Evolutionary conservation across 2,113 vertebrate species (phyloP).

Genomic region (Bolborhynchus lineola): DNA sequence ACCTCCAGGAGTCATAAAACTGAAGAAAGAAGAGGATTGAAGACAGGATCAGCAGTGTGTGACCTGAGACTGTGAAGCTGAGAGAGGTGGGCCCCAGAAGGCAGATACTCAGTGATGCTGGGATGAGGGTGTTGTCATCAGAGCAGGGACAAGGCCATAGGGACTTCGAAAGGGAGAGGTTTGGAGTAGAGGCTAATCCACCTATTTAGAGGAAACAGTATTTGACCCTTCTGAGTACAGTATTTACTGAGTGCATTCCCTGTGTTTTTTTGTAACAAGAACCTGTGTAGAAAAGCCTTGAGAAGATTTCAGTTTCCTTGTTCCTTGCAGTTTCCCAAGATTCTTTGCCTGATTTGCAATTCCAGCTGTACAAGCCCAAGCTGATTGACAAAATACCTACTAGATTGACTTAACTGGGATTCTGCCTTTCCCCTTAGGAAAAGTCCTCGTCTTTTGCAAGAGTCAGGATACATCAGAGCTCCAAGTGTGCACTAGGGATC

Average conservation of each 20-base stretch:
- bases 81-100: neutral
- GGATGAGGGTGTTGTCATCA: neutral
- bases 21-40: neutral
- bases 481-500: neutral
- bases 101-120: neutral
- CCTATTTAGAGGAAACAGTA: neutral
- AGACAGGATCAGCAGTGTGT: neutral
- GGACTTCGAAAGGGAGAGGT: neutral
- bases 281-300: neutral
- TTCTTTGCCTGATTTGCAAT: neutral
- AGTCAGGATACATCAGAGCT: neutral
- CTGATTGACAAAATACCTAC: neutral
- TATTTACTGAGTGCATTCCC: neutral
- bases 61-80: neutral
- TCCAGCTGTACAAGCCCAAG: neutral
- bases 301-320: neutral
- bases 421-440: neutral
- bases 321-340: neutral
- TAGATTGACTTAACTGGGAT: neutral
- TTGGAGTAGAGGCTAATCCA: neutral
- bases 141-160: neutral
- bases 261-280: accelerated
- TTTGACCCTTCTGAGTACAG: neutral
- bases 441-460: neutral
- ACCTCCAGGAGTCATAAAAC: neutral